Evolutionary conservation across 1,140 invertebrate genomes (phyloP).

Genomic region (Solenopsis fugax): DNA sequence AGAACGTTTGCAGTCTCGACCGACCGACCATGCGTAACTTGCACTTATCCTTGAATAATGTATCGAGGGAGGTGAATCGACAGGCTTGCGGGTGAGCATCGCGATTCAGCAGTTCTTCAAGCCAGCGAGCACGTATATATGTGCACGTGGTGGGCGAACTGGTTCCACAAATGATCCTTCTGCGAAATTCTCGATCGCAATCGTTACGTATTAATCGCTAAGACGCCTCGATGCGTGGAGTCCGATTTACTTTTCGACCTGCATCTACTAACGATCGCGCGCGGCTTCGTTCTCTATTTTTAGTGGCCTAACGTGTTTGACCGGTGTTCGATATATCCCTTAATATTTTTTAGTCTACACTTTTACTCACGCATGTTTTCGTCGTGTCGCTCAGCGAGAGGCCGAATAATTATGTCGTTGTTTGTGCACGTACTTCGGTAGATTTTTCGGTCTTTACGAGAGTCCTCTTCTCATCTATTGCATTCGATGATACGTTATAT

Average conservation of each 20-base stretch:
- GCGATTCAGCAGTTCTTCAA: conserved; percentile 43
- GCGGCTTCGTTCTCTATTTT: conserved; percentile 18
- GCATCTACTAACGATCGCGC: background rate
- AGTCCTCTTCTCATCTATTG: background rate
- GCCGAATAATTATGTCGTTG: background rate
- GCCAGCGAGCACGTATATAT: conserved; percentile 14
- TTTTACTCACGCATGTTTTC: conserved; percentile 53
- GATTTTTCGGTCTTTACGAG: background rate
- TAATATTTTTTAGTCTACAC: conserved; percentile 20
- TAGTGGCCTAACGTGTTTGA: conserved; percentile 17
- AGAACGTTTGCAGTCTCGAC: conserved; percentile 11
- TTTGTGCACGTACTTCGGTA: background rate
- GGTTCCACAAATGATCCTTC: conserved; percentile 56
- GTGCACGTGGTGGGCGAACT: conserved; percentile 66
- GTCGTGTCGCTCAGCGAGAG: background rate
- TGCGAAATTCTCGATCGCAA: conserved; percentile 61
- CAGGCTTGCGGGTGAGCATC: conserved; percentile 48
- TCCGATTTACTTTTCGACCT: conserved; percentile 45
- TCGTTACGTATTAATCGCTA: conserved; percentile 61
- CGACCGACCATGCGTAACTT: conserved; percentile 60
- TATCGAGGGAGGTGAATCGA: conserved; percentile 68
- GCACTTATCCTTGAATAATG: conserved; percentile 68
- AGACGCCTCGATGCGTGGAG: conserved; percentile 35
- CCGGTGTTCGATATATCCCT: background rate
- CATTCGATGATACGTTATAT: background rate